Conservation (phyloP, 92 coral and sea anemone genomes). For the Umimayanthus kanabou region DNA sequence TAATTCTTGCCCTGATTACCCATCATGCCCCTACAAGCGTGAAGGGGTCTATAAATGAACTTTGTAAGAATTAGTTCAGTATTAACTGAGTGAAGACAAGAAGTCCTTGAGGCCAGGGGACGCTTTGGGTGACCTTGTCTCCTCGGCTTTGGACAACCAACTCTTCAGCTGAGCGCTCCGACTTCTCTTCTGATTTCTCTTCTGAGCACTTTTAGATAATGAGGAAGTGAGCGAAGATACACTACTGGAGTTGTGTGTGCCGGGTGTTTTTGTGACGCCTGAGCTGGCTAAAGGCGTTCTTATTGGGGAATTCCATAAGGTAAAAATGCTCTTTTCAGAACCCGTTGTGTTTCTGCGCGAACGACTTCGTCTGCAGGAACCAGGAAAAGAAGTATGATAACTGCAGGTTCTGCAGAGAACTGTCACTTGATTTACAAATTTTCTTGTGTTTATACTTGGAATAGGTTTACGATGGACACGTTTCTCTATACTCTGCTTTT, state of each 20-base stretch:
- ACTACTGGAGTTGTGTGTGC: not conserved
- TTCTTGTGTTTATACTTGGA: slow-evolving; percentile 13
- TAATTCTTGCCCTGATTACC: too few relatives aligned
- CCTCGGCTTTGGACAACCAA: slow-evolving; percentile 19
- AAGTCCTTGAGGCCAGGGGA: slow-evolving; percentile 30
- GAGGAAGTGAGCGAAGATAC: not conserved
- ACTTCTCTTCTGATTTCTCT: slow-evolving; percentile 3
- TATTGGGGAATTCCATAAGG: not conserved
- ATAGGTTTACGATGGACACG: not conserved
- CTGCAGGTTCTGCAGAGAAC: slow-evolving; percentile 19
- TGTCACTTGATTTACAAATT: slow-evolving; percentile 5
- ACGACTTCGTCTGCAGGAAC: not conserved
- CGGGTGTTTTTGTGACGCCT: not conserved
- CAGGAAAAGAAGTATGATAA: slow-evolving; percentile 9
- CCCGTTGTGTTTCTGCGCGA: not conserved
- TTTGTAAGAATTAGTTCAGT: too few relatives aligned
- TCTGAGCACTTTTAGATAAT: slow-evolving; percentile 25
- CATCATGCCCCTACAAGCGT: too few relatives aligned
- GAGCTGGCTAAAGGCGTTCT: not conserved
- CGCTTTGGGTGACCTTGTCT: not conserved
- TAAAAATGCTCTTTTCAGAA: not conserved
- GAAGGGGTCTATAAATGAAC: too few relatives aligned
- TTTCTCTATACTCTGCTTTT: not conserved
- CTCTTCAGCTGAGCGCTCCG: slow-evolving; percentile 22
- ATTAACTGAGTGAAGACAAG: slow-evolving; percentile 28